phyloP scores from a whole-genome alignment of 2,888 invertebrate species.

The Drosophila buzzatii region DNA sequence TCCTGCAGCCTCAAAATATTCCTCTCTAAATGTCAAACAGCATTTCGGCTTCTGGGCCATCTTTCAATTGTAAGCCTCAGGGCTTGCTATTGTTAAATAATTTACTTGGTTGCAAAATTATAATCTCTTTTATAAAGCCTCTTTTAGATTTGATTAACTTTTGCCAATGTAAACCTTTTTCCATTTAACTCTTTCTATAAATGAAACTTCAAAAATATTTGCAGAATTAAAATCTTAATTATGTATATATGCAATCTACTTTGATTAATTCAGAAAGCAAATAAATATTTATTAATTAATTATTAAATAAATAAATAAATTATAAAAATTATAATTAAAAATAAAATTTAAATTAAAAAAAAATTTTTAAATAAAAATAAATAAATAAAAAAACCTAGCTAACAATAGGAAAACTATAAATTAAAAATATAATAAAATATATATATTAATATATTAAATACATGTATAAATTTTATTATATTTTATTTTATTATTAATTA shows the following conservation, averaged over 20 bases:
- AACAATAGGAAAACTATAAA: too few species aligned
- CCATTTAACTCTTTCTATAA: background rate
- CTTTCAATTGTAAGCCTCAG: background rate
- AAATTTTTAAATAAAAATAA: too few species aligned
- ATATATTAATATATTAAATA: too few species aligned
- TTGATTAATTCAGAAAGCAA: background rate
- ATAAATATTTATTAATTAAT: too few species aligned
- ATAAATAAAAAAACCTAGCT: too few species aligned
- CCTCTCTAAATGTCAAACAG: conserved; percentile 13
- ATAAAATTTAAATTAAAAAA: too few species aligned
- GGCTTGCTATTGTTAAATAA: conserved; percentile 3
- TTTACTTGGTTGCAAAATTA: too few species aligned
- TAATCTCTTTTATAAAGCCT: background rate
- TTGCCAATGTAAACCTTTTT: background rate
- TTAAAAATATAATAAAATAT: too few species aligned
- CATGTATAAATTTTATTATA: too few species aligned
- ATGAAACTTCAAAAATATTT: background rate
- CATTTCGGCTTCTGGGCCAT: background rate
- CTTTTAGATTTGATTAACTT: background rate
- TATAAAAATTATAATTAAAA: background rate
- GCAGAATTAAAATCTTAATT: background rate
- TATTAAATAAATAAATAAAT: too few species aligned
- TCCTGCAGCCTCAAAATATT: background rate
- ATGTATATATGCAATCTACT: background rate
- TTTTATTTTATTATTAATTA: too few species aligned